Evolutionary conservation across 53 echinoderm and acorn worm species (phyloP).

Genomic region (Antedon mediterranea): DNA sequence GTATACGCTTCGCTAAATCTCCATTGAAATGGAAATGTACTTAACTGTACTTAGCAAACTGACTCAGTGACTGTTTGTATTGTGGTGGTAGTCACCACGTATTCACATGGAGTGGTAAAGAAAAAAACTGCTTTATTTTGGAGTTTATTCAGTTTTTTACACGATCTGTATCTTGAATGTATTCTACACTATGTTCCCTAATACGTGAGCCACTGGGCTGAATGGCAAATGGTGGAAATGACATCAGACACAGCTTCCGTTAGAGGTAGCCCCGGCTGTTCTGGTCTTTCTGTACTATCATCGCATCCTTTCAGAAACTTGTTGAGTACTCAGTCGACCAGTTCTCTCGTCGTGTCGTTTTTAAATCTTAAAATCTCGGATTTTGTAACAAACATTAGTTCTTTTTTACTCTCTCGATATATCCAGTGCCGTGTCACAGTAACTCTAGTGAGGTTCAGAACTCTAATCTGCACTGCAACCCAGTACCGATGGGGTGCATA

Average conservation of each 20-base stretch:
- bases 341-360: neutral
- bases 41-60: neutral
- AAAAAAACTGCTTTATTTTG: neutral
- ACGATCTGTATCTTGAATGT: neutral
- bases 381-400: neutral
- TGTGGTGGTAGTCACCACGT: neutral
- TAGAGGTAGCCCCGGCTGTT: neutral
- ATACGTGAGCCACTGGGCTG: neutral
- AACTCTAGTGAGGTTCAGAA: neutral
- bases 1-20: neutral
- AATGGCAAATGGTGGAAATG: conserved; percentile 40
- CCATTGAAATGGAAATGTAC: neutral
- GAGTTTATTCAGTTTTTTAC: neutral
- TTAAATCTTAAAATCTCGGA: neutral
- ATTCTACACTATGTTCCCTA: neutral
- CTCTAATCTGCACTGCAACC: conserved; percentile 28
- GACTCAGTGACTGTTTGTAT: neutral
- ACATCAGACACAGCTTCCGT: conserved; percentile 26
- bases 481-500: conserved; percentile 94
- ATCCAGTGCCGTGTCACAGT: neutral
- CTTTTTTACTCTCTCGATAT: neutral
- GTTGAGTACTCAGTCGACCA: neutral
- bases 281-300: neutral
- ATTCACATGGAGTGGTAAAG: neutral
- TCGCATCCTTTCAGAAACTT: neutral